A percentile compares a stretch with the other conserved stretches of the same genome.
phyloP scores from a whole-genome alignment of 2,113 vertebrate genomes.

The Chamaetylas fuelleborni region DNA sequence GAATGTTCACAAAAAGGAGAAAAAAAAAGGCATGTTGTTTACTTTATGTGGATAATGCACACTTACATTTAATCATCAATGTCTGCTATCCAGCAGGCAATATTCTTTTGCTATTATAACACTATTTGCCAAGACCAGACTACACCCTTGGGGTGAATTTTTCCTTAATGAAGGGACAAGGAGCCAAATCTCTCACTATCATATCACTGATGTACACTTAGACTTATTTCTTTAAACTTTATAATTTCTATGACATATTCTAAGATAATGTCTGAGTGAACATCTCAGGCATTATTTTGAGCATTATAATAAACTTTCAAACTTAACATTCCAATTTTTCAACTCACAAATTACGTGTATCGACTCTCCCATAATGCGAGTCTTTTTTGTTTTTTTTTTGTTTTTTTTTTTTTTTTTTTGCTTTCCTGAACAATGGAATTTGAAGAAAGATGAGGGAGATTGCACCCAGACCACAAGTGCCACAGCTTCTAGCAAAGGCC shows the following conservation, averaged over 20 bases:
- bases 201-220: slow-evolving; percentile 37
- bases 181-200: slow-evolving; percentile 64
- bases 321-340: not conserved
- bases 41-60: slow-evolving; percentile 80
- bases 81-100: slow-evolving; percentile 80
- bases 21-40: slow-evolving; percentile 61
- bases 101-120: slow-evolving; percentile 78
- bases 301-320: slow-evolving; percentile 40
- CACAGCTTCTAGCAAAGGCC: not conserved
- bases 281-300: slow-evolving; percentile 41
- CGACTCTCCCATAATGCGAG: not conserved
- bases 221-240: slow-evolving; percentile 61
- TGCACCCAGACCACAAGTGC: not conserved
- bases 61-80: slow-evolving; percentile 87
- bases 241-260: slow-evolving; percentile 56
- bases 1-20: slow-evolving; percentile 79
- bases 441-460: not conserved
- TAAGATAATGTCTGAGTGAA: slow-evolving; percentile 37
- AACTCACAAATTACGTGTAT: not conserved
- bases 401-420: not conserved
- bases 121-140: slow-evolving; percentile 82
- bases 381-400: not conserved
- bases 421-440: not conserved
- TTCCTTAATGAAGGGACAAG: slow-evolving; percentile 85
- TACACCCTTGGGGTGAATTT: slow-evolving; percentile 84